Evolutionary conservation across 2,888 invertebrate genomes (phyloP), one percentile per base, ranked within the genome.

Genomic region (Dendrolimus pini): DNA sequence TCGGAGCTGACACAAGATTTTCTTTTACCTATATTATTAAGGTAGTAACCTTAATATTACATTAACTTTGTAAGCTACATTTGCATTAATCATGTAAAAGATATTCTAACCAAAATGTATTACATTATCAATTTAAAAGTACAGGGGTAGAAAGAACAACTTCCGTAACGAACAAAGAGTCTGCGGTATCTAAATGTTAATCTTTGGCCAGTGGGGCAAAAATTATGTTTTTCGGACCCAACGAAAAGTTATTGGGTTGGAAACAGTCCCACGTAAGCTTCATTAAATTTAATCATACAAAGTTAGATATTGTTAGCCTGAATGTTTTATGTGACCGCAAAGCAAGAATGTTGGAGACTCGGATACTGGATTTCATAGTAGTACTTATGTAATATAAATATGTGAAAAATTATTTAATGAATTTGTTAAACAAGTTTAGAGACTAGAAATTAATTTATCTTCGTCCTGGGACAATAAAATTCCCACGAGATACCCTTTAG

Each of bases 161-260:
- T 77, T 83, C 86, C 85, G 80, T 72, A 67, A 62, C 55, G 71
- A 68, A 87, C 85, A 89, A 86, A 82, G 78, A 82, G 77, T 69
- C 65, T 82, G 85, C 63, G 84, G 86, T 88, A 89, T 89, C 89
- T 88, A 82, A 89, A 89, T 85, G 87, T 82, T 82, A 81, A 89
- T 89, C 89, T 89, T 89, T 89, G 89, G 89, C 84, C 86, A 86
- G 78, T 88, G 83, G 83, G 79, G 84, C 89, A 90, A 90, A 89
- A 90, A 89, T 89, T 89, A 90, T 89, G 89, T 87, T 88, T 90
- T 89, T 89, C 86, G 89, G 89, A 82, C 85, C 72, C 75, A 66
- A 65, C 64, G 68, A 60, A 75, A 76, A 82, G 69, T 78, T 74
- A 79, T 74, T 83, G 78, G 81, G 64, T 60, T 75, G 87, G 80